These are phyloP conservation scores for Hipposideros larvatus DNA, from an alignment of 2,797 vertebrate genomes.

Conservation along the genomic window DNA sequence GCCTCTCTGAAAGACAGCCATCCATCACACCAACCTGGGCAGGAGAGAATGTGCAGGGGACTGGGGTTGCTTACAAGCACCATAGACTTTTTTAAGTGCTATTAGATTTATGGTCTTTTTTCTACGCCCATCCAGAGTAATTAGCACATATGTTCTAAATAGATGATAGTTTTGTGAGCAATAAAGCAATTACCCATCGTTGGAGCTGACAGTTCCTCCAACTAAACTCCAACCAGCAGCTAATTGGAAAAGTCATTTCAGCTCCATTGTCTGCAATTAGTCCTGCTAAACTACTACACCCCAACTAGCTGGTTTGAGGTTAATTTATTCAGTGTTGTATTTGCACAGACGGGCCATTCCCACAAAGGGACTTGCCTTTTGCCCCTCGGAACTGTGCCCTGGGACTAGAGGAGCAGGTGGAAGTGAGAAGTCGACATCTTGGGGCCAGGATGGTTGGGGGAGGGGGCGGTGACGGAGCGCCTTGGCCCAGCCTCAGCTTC, in stretches of 20 bases:
- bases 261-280: conserved; percentile 94
- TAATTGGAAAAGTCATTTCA: conserved; percentile 95
- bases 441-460: background rate
- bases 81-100: conserved; percentile 91
- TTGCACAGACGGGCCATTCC: conserved; percentile 82
- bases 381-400: conserved; percentile 21
- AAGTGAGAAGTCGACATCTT: background rate
- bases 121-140: conserved; percentile 94
- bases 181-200: conserved; percentile 97
- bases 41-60: background rate
- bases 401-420: conserved; percentile 49
- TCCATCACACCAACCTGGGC: conserved; percentile 49
- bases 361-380: conserved; percentile 72
- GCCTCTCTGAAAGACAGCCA: conserved; percentile 39
- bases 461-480: background rate
- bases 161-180: conserved; percentile 97
- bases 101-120: conserved; percentile 96
- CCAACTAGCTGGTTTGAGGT: conserved; percentile 89
- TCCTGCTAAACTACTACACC: conserved; percentile 90
- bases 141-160: conserved; percentile 97
- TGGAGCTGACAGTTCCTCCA: conserved; percentile 94
- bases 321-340: conserved; percentile 88
- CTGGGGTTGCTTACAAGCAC: conserved; percentile 80
- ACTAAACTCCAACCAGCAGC: conserved; percentile 95
- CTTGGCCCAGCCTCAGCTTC: background rate